These are phyloP conservation scores for Melinopterus prodromus DNA, from an alignment of 2,888 invertebrate species.

Conservation along the genomic window DNA sequence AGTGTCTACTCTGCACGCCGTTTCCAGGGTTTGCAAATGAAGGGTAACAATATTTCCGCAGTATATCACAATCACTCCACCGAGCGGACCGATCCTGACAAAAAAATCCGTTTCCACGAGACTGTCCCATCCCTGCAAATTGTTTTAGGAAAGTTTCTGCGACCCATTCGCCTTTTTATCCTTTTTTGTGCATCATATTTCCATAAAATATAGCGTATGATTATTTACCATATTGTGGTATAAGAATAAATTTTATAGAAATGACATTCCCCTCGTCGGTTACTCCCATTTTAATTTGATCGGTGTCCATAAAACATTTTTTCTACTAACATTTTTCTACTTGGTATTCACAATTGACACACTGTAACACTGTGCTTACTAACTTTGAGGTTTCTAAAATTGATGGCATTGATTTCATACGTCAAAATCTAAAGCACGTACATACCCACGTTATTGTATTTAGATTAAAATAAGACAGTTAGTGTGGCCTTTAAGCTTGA, in stretches of 20 bases:
- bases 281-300: no score
- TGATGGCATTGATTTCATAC: no score
- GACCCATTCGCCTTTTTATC: not conserved
- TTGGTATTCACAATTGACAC: no score
- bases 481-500: no score
- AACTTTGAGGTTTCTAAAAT: no score
- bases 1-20: slow-evolving; percentile 4
- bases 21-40: slow-evolving; percentile 4
- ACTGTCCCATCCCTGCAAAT: not conserved
- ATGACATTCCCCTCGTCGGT: no score
- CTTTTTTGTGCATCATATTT: not conserved
- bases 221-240: not conserved
- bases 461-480: no score
- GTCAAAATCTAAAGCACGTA: no score
- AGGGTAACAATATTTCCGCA: slow-evolving; percentile 4
- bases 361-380: no score
- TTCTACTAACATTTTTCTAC: no score
- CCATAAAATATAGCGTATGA: not conserved
- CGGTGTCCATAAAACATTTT: no score
- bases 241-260: not conserved
- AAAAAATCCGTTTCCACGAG: not conserved
- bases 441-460: no score
- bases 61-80: not conserved
- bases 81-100: not conserved
- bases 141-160: not conserved